A percentile compares a stretch with the other conserved stretches of the same genome.
These are phyloP conservation scores for Philopotamus ludificatus DNA, from an alignment of 1,140 invertebrate species.

Conservation along the genomic window DNA sequence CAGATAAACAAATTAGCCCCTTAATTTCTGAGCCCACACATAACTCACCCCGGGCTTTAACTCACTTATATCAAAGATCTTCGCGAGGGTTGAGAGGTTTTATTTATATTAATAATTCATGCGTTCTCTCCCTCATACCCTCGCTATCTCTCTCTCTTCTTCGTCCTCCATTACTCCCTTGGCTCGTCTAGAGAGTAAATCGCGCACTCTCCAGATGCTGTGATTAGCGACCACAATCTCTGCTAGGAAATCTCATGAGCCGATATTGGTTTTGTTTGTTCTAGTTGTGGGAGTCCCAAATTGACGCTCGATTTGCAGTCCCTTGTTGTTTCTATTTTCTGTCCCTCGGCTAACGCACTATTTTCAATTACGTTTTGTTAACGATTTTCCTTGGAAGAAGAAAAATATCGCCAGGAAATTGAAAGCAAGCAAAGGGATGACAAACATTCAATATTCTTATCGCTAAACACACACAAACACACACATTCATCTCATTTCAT, in stretches of 20 bases:
- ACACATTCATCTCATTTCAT: no score
- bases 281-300: background rate
- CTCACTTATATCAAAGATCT: background rate
- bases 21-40: background rate
- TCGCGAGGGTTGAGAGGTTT: background rate
- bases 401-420: slow-evolving; percentile 3
- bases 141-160: background rate
- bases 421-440: background rate
- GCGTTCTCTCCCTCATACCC: background rate
- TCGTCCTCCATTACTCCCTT: background rate
- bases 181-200: background rate
- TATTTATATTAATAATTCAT: slow-evolving; percentile 29
- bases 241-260: slow-evolving; percentile 5
- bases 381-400: background rate
- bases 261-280: slow-evolving; percentile 10
- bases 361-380: background rate
- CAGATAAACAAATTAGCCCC: background rate
- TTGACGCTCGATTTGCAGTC: background rate
- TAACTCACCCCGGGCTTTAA: background rate
- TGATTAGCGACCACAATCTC: slow-evolving; percentile 27
- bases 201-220: slow-evolving; percentile 12
- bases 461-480: no score
- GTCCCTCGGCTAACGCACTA: background rate
- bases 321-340: background rate
- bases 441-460: no score